Evolutionary conservation across 1,140 invertebrate genomes (phyloP), one percentile per base, ranked within the genome.

Genomic region (Trialeurodes vaporariorum): DNA sequence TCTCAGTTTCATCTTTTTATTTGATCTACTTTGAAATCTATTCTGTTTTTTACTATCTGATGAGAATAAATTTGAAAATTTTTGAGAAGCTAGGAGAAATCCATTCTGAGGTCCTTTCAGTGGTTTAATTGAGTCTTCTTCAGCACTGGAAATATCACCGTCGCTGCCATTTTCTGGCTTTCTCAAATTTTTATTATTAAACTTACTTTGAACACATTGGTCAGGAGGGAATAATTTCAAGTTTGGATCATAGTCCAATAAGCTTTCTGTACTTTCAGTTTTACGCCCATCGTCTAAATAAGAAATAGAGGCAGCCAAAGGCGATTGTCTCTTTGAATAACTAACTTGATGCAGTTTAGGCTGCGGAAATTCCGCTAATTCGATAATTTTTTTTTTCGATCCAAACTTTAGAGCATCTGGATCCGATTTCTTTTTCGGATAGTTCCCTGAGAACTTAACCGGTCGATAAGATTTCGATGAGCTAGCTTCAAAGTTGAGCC

Each of bases 1-100:
- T 79, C 92, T 93, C 83, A 92, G 91, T 71, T 87, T 85, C 2
- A 85, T 79, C 72, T 89, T 90, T 72, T 89, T 90, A 49, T 78
- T 83, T 34, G 77, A 82, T 69, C 69, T 61, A 23, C 63, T 60
- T 40, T 68, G 63, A 73, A 67, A 76, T 70, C 34, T 49, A 49
- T 49, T 49, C 17, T 49, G 34, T 49, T 34, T 79, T 73, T 22
- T 78, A 66, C 68, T 69, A 65, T 75, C 70, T 27, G 73, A 65
- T 5, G 74, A 73, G 34, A 76, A 17, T 9, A 49, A 66, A 67
- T 75, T 70, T 13, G 75, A 69, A 11, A 76, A 67, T 66, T 73
- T 71, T 70, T 75, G 73, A 60, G 71, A 73, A 21, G 74, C 71
- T 25, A 74, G 73, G 21, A 74, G 27, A 23, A 27, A 34, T 22